These are phyloP conservation scores for Arenaria interpres DNA, from an alignment of 2,113 vertebrate genomes.

Conservation along the genomic window DNA sequence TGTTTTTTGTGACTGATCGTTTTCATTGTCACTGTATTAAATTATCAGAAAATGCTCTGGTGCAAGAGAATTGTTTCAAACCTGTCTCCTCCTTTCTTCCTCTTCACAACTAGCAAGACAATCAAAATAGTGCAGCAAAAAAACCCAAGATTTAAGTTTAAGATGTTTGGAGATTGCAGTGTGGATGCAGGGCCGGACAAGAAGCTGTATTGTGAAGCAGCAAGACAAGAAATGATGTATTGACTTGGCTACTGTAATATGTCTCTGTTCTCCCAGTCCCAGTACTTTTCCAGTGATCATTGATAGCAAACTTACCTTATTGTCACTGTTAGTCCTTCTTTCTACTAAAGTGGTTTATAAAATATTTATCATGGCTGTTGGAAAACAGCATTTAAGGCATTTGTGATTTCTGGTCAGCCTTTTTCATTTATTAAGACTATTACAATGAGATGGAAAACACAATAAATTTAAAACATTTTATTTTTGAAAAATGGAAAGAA, in stretches of 20 bases:
- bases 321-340: neutral
- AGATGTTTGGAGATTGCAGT: neutral
- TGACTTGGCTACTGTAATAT: neutral
- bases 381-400: neutral
- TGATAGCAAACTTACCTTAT: neutral
- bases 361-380: slow-evolving; percentile 21
- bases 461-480: neutral
- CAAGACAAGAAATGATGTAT: neutral
- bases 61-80: neutral
- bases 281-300: neutral
- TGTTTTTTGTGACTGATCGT: neutral
- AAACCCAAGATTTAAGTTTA: neutral
- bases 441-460: neutral
- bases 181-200: neutral
- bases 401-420: neutral
- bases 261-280: neutral
- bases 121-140: neutral
- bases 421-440: neutral
- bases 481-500: neutral
- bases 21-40: neutral
- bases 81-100: neutral
- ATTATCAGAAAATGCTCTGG: neutral
- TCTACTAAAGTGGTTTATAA: neutral
- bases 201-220: neutral
- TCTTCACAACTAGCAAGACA: neutral